Evolutionary conservation across 2,113 vertebrate species (phyloP), one percentile per base, ranked within the genome.

Genomic region (Semicossyphus pulcher): DNA sequence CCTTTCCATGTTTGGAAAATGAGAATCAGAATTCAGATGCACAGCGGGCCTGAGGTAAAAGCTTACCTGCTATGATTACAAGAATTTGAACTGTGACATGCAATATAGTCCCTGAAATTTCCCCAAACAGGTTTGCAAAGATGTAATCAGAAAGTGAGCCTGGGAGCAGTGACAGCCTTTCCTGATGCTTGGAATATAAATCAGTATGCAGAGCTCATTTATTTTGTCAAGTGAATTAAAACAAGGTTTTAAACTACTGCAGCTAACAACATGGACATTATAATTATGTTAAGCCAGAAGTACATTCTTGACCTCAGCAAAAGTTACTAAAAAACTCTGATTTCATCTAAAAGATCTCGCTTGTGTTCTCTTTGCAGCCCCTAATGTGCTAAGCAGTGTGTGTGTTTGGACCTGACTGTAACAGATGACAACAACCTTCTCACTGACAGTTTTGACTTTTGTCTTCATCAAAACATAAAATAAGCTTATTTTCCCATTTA

Each of bases 1-100:
- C 21, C 7, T 29, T 69, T 32, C 16, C 14, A 15, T 15, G 54
- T 76, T 67, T 41, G 28, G 25, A 48, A 61, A 62, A n/a, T 29
- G 10, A 28, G 2, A 36, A n/a, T n/a, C n/a, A n/a, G n/a, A n/a
- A n/a, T n/a, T n/a, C n/a, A n/a, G n/a, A n/a, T n/a, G n/a, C n/a
- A n/a, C n/a, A n/a, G n/a, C n/a, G n/a, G 29, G 31, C 23, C 47
- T 11, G 53, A 28, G 11, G 10, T 14, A 34, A 57, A 34, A 34
- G 20, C 15, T 16, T 25, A 18, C 31, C 25, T 25, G 36, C 18
- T 37, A 42, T 44, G 8, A 23, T 26, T 53, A 28, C 49, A 54
- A 31, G n/a, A 32, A 12, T 67, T 67, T 44, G 20, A 56, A 44
- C 47, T 28, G 25, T 48, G 21, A 32, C 42, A 48, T 21, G 32